A percentile compares a stretch with the other conserved stretches of the same genome.
Conservation (phyloP, 2,888 invertebrate genomes). For the Andrena flavipes region DNA sequence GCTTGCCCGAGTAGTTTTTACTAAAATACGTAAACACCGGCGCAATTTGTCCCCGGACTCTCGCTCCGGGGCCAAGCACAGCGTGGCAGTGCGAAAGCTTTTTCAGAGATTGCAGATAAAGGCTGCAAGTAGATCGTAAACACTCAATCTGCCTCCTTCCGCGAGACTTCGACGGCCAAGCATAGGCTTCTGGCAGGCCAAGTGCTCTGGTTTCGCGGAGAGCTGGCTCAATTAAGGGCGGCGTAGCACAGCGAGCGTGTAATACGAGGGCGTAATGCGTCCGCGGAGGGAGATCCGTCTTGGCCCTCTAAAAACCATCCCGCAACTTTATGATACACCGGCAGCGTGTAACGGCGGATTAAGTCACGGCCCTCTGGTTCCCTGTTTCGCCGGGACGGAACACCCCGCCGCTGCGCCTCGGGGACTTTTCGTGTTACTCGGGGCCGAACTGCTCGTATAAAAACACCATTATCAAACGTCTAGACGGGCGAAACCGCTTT, state of each 20-base stretch:
- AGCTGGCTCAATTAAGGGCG: conserved; percentile 19
- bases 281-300: conserved; percentile 43
- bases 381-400: conserved; percentile 21
- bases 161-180: no score
- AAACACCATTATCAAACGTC: conserved; percentile 66
- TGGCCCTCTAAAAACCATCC: conserved; percentile 33
- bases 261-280: conserved; percentile 28
- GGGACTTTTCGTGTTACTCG: conserved; percentile 54
- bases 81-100: no score
- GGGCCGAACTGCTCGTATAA: conserved; percentile 36
- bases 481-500: conserved; percentile 37
- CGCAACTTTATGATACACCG: conserved; percentile 34
- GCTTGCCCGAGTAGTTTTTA: no score
- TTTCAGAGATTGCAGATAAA: no score
- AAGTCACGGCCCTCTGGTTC: conserved; percentile 36
- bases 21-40: no score
- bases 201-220: not conserved
- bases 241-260: not conserved
- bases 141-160: not conserved
- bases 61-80: no score
- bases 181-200: not conserved
- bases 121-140: not conserved
- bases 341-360: conserved; percentile 26
- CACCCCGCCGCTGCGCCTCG: conserved; percentile 30
- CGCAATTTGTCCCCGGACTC: no score